Conservation (phyloP, 2,888 invertebrate species). For the Protodeltote pygarga region DNA sequence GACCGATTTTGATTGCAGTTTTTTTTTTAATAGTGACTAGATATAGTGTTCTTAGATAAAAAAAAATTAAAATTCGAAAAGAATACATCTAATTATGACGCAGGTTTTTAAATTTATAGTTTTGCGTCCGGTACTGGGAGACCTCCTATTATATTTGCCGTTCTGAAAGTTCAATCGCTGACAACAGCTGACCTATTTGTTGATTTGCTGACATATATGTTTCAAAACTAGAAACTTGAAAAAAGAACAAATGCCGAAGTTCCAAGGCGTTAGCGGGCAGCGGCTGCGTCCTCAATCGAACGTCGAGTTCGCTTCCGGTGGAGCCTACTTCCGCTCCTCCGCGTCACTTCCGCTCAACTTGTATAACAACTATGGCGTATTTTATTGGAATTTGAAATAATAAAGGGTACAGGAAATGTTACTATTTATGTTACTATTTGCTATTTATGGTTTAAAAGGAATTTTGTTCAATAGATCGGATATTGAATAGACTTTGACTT, state of each 20-base stretch:
- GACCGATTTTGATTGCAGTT: no score
- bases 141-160: no score
- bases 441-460: no score
- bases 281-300: conserved; percentile 55
- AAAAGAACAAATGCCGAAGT: conserved; percentile 40
- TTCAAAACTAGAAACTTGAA: conserved; percentile 24
- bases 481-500: no score
- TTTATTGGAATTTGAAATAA: conserved; percentile 16
- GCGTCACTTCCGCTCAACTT: conserved; percentile 34
- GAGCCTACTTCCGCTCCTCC: conserved; percentile 53
- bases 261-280: conserved; percentile 46
- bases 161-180: conserved; percentile 22
- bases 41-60: no score
- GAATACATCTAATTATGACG: no score
- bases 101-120: no score
- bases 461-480: no score
- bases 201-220: conserved; percentile 30
- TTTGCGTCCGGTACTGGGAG: background rate
- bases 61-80: no score
- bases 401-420: no score
- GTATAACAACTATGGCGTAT: conserved; percentile 28
- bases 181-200: conserved; percentile 11
- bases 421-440: no score
- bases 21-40: no score
- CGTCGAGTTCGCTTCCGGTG: conserved; percentile 53